A percentile compares a stretch with the other conserved stretches of the same genome.
phyloP scores from a whole-genome alignment of 2,888 invertebrate species.

The Cylloceria caligata region DNA sequence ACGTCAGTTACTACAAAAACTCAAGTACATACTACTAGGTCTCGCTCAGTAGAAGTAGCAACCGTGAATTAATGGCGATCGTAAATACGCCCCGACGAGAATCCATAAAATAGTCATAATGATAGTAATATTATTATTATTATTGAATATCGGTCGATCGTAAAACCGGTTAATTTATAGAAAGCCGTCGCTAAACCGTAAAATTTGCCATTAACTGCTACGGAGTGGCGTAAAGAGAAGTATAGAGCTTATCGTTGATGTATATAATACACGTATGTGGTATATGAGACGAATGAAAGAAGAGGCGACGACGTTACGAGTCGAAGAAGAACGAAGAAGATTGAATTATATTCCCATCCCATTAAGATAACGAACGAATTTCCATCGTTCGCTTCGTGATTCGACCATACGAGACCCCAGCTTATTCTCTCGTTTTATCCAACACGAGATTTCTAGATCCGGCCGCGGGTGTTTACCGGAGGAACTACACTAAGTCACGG shows the following conservation, averaged over 20 bases:
- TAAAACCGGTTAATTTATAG: conserved; percentile 75
- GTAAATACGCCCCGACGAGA: conserved; percentile 71
- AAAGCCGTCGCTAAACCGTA: conserved; percentile 70
- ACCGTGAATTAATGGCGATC: conserved; percentile 71
- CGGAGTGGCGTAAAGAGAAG: conserved; percentile 11
- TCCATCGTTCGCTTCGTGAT: conserved; percentile 46
- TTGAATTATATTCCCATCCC: conserved; percentile 52
- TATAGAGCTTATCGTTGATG: conserved; percentile 31
- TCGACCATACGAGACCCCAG: background rate
- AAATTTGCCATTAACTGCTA: conserved; percentile 65
- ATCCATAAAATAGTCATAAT: conserved; percentile 76
- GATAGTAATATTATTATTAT: conserved; percentile 76
- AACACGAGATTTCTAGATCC: conserved; percentile 36
- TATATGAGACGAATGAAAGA: background rate
- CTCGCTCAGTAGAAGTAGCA: conserved; percentile 57
- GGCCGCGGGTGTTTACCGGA: conserved; percentile 37
- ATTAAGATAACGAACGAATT: conserved; percentile 68
- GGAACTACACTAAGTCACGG: conserved; percentile 7
- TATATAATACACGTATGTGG: conserved; percentile 7
- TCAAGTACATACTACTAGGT: conserved; percentile 25
- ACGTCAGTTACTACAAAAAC: background rate
- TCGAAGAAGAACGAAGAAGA: conserved; percentile 12
- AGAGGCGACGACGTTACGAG: conserved; percentile 3
- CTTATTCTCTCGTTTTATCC: conserved; percentile 33
- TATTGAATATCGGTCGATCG: conserved; percentile 76